These are phyloP conservation scores for Phalacrocorax brasilianus DNA, from an alignment of 2,113 vertebrate species.

Conservation along the genomic window DNA sequence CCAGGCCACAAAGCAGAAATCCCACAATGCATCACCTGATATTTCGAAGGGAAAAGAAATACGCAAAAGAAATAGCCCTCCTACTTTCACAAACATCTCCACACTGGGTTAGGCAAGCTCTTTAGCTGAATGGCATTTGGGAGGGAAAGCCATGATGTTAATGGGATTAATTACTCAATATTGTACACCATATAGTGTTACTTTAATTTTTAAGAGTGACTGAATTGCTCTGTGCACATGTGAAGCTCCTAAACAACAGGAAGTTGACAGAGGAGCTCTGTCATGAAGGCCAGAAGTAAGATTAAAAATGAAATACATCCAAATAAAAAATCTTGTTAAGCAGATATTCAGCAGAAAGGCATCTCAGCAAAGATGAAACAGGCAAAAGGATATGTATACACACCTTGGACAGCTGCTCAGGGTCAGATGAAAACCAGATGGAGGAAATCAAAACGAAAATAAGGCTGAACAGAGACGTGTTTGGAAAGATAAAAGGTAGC, in stretches of 20 bases:
- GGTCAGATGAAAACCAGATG: slow-evolving; percentile 48
- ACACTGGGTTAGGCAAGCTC: background rate
- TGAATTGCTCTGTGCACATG: background rate
- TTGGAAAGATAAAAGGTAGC: slow-evolving; percentile 30
- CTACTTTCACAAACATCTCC: background rate
- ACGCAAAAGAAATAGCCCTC: background rate
- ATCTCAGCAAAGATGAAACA: slow-evolving; percentile 19
- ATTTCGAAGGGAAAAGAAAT: background rate
- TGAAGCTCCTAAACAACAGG: background rate
- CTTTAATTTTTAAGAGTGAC: background rate
- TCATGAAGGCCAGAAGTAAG: background rate
- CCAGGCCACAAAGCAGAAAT: background rate
- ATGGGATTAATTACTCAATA: background rate
- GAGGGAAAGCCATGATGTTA: background rate
- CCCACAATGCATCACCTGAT: background rate
- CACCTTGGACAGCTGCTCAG: slow-evolving; percentile 61
- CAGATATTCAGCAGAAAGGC: slow-evolving; percentile 1
- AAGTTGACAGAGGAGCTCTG: background rate
- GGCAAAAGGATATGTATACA: background rate
- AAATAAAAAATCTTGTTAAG: slow-evolving; percentile 15
- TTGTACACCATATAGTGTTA: background rate
- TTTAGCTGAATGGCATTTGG: background rate
- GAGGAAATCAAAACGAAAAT: slow-evolving; percentile 34
- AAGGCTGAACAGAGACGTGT: background rate
- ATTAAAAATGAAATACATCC: background rate